Base-by-base conservation (phyloP, 2,797 vertebrate species). In the Tadarida brasiliensis region DNA sequence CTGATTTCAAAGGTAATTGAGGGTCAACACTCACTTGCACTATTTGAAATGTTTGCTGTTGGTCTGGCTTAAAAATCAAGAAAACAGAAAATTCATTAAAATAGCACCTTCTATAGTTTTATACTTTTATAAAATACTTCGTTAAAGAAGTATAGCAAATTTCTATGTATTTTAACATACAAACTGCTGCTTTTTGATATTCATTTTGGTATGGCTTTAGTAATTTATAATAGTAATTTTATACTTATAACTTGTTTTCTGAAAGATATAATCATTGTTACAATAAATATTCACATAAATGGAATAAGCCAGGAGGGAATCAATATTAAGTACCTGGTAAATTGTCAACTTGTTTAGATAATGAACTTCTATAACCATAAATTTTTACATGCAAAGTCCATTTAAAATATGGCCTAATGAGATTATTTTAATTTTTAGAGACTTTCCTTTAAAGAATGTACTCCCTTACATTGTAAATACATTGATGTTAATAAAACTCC, bases 61-160 rank as follows among this genome's bases (percentile, higher is more conserved):
- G 76, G 4, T 70, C 77, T 90, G 78, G 28, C 59, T 93, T 73
- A 96, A 87, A 77, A 90, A 95, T 76, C 24, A 68, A 92, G 87
- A 96, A 96, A 95, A 89, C 49, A 49, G 47, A 80, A 87, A 89
- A 76, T 96, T 94, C 33, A 80, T 65, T 49, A 86, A 97, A 90
- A 94, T 35, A 73, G 71, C 61, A 96, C 49, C 81, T 95, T 91
- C 89, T 95, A 85, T 59, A 97, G 61, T 97, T 97, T 97, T 98
- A 97, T 96, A 97, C 96, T 96, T 87, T 95, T 96, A 97, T 97
- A 95, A 94, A 96, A 73, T n/a, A 91, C 98, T 98, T 98, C 86
- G 86, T 98, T 98, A 80, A 98, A 98, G 98, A 98, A 98, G 98
- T 98, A 86, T 35, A 94, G 95, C 73, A 93, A 61, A 97, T 97